Percentiles rank a stretch among this genome's conserved stretches.
Evolutionary conservation across 37 sponge, comb jelly and placozoan species (phyloP).

Genomic region (Cladorhizidae sp.): DNA sequence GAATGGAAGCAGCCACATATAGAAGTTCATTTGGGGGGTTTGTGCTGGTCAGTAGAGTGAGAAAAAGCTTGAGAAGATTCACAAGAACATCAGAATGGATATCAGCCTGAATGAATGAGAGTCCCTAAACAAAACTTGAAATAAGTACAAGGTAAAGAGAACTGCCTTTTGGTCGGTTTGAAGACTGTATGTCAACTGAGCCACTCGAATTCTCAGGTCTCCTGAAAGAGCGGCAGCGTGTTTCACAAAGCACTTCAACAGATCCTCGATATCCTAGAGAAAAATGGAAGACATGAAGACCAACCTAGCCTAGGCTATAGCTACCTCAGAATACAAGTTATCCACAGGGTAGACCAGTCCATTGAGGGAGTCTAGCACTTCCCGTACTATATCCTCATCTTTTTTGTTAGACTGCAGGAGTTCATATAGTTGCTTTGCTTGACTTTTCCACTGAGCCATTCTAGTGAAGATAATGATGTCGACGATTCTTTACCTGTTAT

Average conservation of each 20-base stretch:
- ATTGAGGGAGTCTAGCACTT: slow-evolving; percentile 12
- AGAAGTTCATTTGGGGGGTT: slow-evolving; percentile 47
- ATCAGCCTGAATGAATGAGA: neutral
- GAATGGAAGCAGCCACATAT: slow-evolving; percentile 31
- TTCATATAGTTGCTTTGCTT: slow-evolving; percentile 4
- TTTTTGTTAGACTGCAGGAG: neutral
- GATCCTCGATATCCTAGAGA: neutral
- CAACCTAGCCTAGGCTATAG: neutral
- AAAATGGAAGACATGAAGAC: neutral
- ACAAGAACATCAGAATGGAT: neutral
- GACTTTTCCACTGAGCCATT: neutral
- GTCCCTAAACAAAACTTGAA: neutral
- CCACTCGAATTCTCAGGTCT: neutral
- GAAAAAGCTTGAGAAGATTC: slow-evolving; percentile 9
- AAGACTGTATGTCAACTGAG: slow-evolving; percentile 16
- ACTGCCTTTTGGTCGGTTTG: slow-evolving; percentile 20
- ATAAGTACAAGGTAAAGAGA: neutral
- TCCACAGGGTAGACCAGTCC: slow-evolving; percentile 15
- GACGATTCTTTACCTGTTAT: too few species aligned
- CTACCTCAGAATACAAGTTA: slow-evolving; percentile 3
- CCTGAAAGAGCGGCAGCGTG: neutral
- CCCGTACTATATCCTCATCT: neutral
- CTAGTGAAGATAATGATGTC: slow-evolving; percentile 85
- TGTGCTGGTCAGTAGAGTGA: neutral
- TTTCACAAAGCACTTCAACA: neutral